Base-by-base conservation (phyloP, 2,888 invertebrate species). In the Selenia dentaria region DNA sequence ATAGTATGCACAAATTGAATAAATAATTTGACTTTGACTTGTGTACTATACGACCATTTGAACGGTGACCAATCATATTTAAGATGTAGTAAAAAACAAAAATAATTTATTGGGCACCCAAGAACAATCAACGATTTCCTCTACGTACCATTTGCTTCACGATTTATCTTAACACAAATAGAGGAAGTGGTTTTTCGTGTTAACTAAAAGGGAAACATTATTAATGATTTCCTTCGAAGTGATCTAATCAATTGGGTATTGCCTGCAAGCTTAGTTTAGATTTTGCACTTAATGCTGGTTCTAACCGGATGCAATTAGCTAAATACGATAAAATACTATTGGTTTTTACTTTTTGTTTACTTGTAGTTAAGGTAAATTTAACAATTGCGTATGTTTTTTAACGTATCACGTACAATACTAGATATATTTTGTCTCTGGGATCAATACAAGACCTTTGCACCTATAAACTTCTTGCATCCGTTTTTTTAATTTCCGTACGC, bases 111-210 rank as follows among this genome's bases (percentile, higher is more conserved):
- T 2, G 4, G 18, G 4, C 4, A 2, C 4, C n/a, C 13, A 26
- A 12, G 3, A 26, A 18, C 29, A 49, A 45, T 45, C 39, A 42
- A 36, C 14, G 2, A 9, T 44, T 47, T 44, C 49, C 52, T 50
- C 29, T 26, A 42, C 38, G 50, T 32, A 36, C 36, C 50, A 46
- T n/a, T 37, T 41, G 29, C 36, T 48, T 4, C 13, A 16, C 45
- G 55, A 57, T 52, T 54, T 37, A 48, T 34, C 10, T 39, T 51
- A 54, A 56, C 62, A 59, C 57, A 54, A 52, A 47, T 36, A 41
- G 54, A 56, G 57, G 61, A 67, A 78, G 77, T 75, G 75, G 67
- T 66, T 75, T 76, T 64, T 63, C 72, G 51, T 74, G 78, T 76
- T 59, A 29, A 44, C 59, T 51, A 63, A 66, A 63, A 62, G 62